Conservation (phyloP, 2,888 invertebrate genomes). For the Apamea epomidion region DNA sequence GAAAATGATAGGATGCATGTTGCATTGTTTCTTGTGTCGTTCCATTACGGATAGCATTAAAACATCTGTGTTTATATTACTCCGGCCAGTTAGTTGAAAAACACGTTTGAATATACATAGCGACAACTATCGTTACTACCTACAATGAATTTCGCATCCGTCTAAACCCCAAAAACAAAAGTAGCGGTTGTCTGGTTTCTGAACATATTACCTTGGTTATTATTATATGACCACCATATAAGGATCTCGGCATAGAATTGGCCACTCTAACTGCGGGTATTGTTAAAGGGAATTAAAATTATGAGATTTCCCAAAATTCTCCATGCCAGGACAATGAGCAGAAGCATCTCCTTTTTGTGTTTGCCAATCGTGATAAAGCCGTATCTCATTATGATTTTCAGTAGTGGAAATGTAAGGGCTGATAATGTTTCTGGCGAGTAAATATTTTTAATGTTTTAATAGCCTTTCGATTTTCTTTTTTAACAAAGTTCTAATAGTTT, state of each 20-base stretch:
- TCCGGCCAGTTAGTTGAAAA: conserved; percentile 10
- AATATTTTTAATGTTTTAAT: not conserved
- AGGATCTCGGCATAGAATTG: not conserved
- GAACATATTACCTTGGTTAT: not conserved
- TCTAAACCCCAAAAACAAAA: not conserved
- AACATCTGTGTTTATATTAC: conserved; percentile 27
- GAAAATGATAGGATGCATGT: conserved; percentile 31
- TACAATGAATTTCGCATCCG: not conserved
- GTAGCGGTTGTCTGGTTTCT: not conserved
- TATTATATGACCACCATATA: not conserved
- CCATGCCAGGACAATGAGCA: conserved; percentile 14
- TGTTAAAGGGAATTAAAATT: conserved; percentile 17
- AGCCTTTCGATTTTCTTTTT: not conserved
- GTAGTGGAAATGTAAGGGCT: conserved; percentile 1
- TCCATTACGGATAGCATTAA: conserved; percentile 20
- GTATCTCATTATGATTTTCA: conserved; percentile 17
- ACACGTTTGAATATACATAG: not conserved
- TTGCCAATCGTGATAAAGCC: conserved; percentile 10
- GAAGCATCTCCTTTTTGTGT: not conserved
- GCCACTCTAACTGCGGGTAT: not conserved
- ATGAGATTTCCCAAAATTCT: conserved; percentile 15
- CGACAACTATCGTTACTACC: not conserved
- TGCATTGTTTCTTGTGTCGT: conserved; percentile 21
- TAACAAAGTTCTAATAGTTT: not conserved
- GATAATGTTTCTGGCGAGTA: not conserved